Evolutionary conservation across 2,888 invertebrate genomes (phyloP).

Genomic region (Polyploca ridens): DNA sequence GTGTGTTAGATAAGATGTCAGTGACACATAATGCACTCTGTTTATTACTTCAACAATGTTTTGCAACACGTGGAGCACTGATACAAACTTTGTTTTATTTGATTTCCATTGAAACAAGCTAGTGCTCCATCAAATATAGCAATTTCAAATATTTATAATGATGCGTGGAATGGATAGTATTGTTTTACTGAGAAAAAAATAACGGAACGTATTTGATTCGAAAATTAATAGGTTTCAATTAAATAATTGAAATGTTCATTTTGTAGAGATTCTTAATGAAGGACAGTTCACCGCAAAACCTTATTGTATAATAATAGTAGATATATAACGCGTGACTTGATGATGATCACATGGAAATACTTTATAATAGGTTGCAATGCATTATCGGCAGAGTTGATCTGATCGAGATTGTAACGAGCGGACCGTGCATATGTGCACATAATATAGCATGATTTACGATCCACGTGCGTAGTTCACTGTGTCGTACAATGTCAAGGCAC

Average conservation of each 20-base stretch:
- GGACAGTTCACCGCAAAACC: not conserved
- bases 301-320: not conserved
- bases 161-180: too few relatives aligned
- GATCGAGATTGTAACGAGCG: conserved; percentile 31
- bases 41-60: conserved; percentile 31
- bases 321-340: not conserved
- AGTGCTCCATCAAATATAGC: not conserved
- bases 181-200: not conserved
- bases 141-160: not conserved
- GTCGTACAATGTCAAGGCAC: conserved; percentile 81
- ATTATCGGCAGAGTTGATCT: conserved; percentile 14
- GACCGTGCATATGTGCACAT: conserved; percentile 35
- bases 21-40: conserved; percentile 50
- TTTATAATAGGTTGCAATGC: not conserved
- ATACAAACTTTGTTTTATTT: not conserved
- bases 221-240: too few relatives aligned
- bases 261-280: not conserved
- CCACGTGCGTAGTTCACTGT: conserved; percentile 76
- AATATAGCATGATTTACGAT: conserved; percentile 69
- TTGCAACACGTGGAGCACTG: conserved; percentile 8
- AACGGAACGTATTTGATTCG: not conserved
- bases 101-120: not conserved
- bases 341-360: not conserved
- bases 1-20: conserved; percentile 58
- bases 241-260: too few relatives aligned